These are phyloP conservation scores for Dryas iulia DNA, from an alignment of 1,140 invertebrate genomes.

Conservation along the genomic window DNA sequence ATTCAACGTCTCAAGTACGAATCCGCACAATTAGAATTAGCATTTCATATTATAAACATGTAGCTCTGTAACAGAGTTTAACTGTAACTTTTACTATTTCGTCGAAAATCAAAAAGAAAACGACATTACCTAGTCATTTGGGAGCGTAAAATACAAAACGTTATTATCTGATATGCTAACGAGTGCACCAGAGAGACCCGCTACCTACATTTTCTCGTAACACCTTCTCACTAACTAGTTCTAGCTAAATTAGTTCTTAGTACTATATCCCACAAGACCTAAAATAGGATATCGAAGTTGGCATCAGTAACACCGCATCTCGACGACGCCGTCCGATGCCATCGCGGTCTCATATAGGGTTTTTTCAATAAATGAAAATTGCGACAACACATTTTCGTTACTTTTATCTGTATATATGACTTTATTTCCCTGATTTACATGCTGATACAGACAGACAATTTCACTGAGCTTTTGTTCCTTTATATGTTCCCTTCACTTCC, in stretches of 20 bases:
- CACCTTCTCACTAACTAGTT: not conserved
- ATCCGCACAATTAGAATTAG: too few relatives aligned
- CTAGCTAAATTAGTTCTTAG: not conserved
- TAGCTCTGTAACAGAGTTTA: too few relatives aligned
- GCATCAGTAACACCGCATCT: not conserved
- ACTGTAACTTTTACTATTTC: too few relatives aligned
- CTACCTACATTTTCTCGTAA: not conserved
- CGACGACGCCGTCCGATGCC: not conserved
- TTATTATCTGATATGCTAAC: not conserved
- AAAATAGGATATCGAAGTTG: not conserved
- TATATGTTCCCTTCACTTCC: too few relatives aligned
- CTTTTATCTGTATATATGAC: not conserved
- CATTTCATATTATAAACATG: too few relatives aligned
- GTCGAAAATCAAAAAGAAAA: too few relatives aligned
- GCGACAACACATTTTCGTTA: not conserved
- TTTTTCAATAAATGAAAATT: conserved; percentile 22
- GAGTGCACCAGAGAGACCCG: not conserved
- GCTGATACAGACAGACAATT: not conserved
- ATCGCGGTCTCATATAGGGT: not conserved
- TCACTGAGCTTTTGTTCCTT: not conserved
- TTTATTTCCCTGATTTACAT: not conserved
- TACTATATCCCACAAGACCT: not conserved
- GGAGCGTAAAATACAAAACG: not conserved
- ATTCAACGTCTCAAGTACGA: too few relatives aligned
- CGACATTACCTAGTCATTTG: not conserved